These are phyloP conservation scores for Muscidifurax raptorellus DNA, from an alignment of 1,140 invertebrate species.

Conservation along the genomic window DNA sequence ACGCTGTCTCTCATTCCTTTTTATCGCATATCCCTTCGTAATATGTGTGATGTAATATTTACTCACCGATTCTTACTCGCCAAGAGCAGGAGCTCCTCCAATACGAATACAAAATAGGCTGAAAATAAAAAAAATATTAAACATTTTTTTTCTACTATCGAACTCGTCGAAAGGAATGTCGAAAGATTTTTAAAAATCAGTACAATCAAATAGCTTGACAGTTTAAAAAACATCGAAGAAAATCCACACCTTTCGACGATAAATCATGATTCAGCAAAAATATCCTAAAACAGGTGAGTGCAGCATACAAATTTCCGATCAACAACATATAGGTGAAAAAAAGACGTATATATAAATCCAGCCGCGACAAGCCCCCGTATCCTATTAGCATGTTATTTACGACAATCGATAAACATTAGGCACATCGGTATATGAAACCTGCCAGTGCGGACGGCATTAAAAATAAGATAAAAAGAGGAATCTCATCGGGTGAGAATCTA, in stretches of 20 bases:
- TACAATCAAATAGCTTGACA: no score
- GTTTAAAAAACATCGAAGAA: no score
- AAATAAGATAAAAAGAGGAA: background rate
- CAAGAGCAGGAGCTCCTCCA: constrained; percentile 94
- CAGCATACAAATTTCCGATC: no score
- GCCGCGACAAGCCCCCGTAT: no score
- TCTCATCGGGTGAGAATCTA: background rate
- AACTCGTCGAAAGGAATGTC: no score
- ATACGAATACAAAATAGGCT: constrained; percentile 93
- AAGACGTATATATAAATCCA: no score
- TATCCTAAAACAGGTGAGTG: no score
- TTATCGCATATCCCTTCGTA: background rate
- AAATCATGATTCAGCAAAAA: no score
- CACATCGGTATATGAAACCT: background rate
- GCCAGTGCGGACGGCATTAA: background rate
- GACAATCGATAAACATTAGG: background rate
- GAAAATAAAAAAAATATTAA: constrained; percentile 55
- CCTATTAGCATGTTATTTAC: background rate
- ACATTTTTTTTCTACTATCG: background rate
- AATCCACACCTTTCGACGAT: no score
- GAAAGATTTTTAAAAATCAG: no score
- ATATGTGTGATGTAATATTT: background rate
- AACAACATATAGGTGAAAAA: no score
- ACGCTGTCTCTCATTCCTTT: background rate
- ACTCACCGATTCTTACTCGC: constrained; percentile 89